Evolutionary conservation across 2,113 vertebrate genomes (phyloP).

Genomic region (Emydocephalus ijimae): DNA sequence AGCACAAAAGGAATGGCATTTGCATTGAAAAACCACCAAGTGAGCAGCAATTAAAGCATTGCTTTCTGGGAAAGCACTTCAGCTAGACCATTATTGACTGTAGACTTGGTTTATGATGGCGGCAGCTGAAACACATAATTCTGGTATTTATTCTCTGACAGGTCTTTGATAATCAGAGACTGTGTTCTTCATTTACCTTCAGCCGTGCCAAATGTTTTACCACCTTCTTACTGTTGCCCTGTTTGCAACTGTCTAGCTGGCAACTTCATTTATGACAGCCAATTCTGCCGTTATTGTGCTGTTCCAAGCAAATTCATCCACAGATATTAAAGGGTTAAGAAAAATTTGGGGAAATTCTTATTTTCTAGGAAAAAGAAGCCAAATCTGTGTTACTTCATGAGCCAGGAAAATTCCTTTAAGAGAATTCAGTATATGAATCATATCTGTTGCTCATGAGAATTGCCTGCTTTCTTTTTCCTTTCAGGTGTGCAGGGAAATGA

Average conservation of each 20-base stretch:
- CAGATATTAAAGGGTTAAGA: not conserved
- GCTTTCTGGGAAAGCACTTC: conserved; percentile 14
- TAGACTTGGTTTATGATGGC: conserved; percentile 21
- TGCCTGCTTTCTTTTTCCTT: not conserved
- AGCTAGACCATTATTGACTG: conserved; percentile 7
- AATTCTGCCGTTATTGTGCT: not conserved
- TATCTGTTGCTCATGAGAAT: not conserved
- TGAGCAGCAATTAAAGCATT: conserved; percentile 18
- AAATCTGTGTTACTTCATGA: not conserved
- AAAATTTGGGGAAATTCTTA: not conserved
- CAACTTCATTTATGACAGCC: not conserved
- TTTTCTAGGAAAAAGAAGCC: not conserved
- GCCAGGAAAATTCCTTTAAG: not conserved
- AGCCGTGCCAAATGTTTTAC: conserved; percentile 35
- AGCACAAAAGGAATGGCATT: conserved; percentile 24
- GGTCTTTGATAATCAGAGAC: conserved; percentile 34
- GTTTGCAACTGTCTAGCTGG: accelerated
- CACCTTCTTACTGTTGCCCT: not conserved
- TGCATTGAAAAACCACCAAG: conserved; percentile 29
- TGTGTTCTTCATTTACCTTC: conserved; percentile 3
- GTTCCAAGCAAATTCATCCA: not conserved
- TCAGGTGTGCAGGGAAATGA: not conserved
- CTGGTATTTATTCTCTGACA: conserved; percentile 49
- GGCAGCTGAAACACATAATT: conserved; percentile 52
- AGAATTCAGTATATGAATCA: not conserved